Conservation (phyloP, 1,140 invertebrate species). For the Oncopodura yosiiana region DNA sequence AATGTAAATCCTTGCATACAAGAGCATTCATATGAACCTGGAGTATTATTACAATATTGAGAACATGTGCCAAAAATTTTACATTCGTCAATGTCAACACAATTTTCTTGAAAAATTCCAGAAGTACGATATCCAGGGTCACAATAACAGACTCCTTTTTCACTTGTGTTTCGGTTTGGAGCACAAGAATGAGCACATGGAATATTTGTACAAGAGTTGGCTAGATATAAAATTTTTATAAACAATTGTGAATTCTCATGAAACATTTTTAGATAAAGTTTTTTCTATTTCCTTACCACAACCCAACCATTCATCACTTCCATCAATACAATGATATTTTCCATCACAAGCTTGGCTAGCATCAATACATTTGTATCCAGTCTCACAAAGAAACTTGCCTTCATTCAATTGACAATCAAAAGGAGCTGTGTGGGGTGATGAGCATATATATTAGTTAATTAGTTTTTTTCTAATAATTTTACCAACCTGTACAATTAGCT, state of each 20-base stretch:
- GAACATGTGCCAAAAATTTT: constrained; percentile 62
- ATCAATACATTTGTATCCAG: constrained; percentile 9
- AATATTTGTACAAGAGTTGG: neutral
- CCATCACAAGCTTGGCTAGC: constrained; percentile 46
- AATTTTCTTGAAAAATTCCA: constrained; percentile 62
- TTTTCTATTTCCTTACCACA: constrained; percentile 53
- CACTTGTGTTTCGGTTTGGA: neutral
- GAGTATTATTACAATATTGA: constrained; percentile 68
- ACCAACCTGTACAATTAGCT: constrained; percentile 7
- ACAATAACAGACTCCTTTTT: constrained; percentile 21
- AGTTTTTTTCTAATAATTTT: neutral
- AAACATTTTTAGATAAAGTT: too few relatives aligned
- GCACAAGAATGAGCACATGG: constrained; percentile 18
- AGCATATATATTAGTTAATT: neutral
- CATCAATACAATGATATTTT: constrained; percentile 54
- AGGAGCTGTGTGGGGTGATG: too few relatives aligned
- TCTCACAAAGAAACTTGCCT: constrained; percentile 25
- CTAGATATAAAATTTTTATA: neutral
- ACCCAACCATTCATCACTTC: constrained; percentile 52
- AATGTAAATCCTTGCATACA: constrained; percentile 59
- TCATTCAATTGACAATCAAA: constrained; percentile 14
- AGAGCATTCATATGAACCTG: constrained; percentile 63
- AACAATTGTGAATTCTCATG: neutral
- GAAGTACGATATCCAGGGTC: constrained; percentile 12
- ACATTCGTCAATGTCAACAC: constrained; percentile 58